These are phyloP conservation scores for Hyperoplus immaculatus DNA, from an alignment of 2,797 vertebrate species.

Conservation along the genomic window DNA sequence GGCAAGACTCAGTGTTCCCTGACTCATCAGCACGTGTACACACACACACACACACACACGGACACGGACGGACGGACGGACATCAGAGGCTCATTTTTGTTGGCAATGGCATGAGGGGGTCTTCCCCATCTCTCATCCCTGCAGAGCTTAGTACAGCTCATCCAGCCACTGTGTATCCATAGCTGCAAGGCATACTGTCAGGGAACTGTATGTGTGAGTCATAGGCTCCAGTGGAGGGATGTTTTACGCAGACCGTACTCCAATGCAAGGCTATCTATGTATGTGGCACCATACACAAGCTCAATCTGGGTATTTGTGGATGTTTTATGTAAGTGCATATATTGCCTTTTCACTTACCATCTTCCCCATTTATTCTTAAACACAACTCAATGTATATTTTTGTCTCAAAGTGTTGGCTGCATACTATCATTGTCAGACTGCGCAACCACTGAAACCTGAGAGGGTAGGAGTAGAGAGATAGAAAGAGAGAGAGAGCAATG, in stretches of 20 bases:
- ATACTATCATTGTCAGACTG: slow-evolving; percentile 12
- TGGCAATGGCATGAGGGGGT: slow-evolving; percentile 50
- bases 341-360: not conserved
- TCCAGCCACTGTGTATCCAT: slow-evolving; percentile 56
- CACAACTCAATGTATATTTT: slow-evolving; percentile 27
- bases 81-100: slow-evolving; percentile 47
- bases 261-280: not conserved
- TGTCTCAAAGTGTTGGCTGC: not conserved
- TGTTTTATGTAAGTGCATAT: not conserved
- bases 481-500: slow-evolving; percentile 27
- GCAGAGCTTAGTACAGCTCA: slow-evolving; percentile 61
- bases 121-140: slow-evolving; percentile 59
- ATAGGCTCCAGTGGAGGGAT: slow-evolving; percentile 36
- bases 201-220: slow-evolving; percentile 54
- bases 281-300: not conserved
- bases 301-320: slow-evolving; percentile 1
- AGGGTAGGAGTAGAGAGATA: slow-evolving; percentile 32
- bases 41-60: slow-evolving; percentile 27
- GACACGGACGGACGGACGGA: slow-evolving; percentile 23
- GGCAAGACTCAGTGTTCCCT: slow-evolving; percentile 67
- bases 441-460: slow-evolving; percentile 17
- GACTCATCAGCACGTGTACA: slow-evolving; percentile 69
- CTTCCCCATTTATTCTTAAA: not conserved
- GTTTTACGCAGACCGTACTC: slow-evolving; percentile 45
- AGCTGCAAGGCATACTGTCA: slow-evolving; percentile 51